Percentiles rank a stretch among this genome's conserved stretches.
Evolutionary conservation across 2,113 vertebrate genomes (phyloP).

Genomic region (Ceuthmochares aereus): DNA sequence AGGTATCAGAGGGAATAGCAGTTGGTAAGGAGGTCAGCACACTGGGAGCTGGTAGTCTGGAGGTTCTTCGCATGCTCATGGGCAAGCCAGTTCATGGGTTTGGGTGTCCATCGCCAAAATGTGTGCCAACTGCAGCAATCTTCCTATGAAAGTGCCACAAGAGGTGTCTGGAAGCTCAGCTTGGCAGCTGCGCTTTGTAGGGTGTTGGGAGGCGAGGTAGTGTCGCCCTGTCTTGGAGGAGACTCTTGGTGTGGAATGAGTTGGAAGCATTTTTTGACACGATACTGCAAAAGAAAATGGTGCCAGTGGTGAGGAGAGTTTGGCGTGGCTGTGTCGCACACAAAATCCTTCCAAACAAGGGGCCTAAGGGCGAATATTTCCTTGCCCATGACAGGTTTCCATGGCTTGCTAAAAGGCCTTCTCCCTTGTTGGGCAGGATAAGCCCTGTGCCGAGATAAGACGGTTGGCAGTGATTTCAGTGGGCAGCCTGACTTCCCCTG

Average conservation of each 20-base stretch:
- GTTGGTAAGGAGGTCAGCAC: not conserved
- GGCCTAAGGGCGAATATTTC: not conserved
- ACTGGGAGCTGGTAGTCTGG: not conserved
- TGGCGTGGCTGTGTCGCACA: not conserved
- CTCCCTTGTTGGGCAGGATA: slow-evolving; percentile 33
- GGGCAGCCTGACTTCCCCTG: slow-evolving; percentile 40
- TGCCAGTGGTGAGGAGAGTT: not conserved
- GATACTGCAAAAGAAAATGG: rapidly evolving
- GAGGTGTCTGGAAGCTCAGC: not conserved
- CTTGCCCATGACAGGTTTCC: not conserved
- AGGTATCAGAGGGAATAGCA: not conserved
- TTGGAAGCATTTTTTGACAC: not conserved
- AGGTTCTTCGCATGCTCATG: not conserved
- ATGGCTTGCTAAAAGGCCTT: not conserved
- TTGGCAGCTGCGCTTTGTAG: not conserved
- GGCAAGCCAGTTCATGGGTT: not conserved
- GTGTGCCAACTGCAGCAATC: not conserved
- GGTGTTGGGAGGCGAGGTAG: not conserved
- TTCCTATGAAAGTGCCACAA: not conserved
- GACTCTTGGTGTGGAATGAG: not conserved
- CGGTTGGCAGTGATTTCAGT: slow-evolving; percentile 33
- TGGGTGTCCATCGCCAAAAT: not conserved
- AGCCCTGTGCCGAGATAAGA: not conserved
- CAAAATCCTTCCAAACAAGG: not conserved
- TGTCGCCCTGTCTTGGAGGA: not conserved